phyloP scores from a whole-genome alignment of 2,797 vertebrate genomes.

The Hippocampus kuda region DNA sequence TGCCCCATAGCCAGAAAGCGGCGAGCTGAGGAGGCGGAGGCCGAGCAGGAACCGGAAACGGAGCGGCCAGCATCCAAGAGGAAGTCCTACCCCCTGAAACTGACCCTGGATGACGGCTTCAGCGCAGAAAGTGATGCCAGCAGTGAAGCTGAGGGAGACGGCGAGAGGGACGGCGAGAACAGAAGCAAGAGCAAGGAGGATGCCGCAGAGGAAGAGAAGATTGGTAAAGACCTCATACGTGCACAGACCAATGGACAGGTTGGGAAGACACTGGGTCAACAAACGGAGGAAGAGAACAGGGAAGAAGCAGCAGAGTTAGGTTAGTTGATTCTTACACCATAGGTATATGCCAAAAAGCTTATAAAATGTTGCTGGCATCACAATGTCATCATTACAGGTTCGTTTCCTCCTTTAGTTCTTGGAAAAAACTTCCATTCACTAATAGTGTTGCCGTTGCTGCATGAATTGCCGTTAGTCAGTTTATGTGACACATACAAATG shows the following conservation, averaged over 20 bases:
- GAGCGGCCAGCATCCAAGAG: slow-evolving; percentile 75
- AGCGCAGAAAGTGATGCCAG: slow-evolving; percentile 80
- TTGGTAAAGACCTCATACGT: slow-evolving; percentile 2
- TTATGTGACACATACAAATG: neutral
- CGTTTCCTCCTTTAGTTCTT: neutral
- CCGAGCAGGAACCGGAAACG: slow-evolving; percentile 54
- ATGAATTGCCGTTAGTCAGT: neutral
- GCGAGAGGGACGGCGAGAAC: slow-evolving; percentile 65
- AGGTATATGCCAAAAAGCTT: neutral
- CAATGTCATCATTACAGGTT: neutral
- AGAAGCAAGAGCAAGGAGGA: slow-evolving; percentile 25
- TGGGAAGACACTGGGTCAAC: slow-evolving; percentile 16
- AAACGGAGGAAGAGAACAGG: slow-evolving; percentile 24
- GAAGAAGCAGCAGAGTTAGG: slow-evolving; percentile 24
- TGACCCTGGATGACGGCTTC: slow-evolving; percentile 85
- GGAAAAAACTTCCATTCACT: neutral
- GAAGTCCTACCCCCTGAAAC: slow-evolving; percentile 84
- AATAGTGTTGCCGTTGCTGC: neutral
- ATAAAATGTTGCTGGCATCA: neutral
- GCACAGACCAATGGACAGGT: slow-evolving; percentile 27
- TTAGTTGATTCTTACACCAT: neutral
- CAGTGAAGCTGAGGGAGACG: slow-evolving; percentile 74
- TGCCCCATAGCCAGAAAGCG: slow-evolving; percentile 92
- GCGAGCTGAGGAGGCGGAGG: slow-evolving; percentile 75
- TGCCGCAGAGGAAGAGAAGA: slow-evolving; percentile 20